These are phyloP conservation scores for Drosophila subquinaria DNA, from an alignment of 2,888 invertebrate genomes.

Conservation along the genomic window DNA sequence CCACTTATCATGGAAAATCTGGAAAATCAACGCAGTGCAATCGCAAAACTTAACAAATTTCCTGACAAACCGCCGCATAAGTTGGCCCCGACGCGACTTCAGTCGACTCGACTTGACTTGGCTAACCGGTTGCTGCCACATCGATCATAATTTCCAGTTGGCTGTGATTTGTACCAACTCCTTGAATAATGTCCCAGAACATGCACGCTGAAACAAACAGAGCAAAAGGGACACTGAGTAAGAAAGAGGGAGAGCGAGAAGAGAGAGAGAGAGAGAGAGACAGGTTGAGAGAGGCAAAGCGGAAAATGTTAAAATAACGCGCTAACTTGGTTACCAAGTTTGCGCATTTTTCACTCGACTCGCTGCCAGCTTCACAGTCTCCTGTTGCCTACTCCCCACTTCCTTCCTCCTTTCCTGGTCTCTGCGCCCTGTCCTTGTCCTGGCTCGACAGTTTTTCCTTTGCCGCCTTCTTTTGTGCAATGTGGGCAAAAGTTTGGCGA, in stretches of 20 bases:
- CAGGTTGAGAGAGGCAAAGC: conserved; percentile 59
- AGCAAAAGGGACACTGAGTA: conserved; percentile 13
- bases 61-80: conserved; percentile 66
- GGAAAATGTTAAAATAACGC: conserved; percentile 80
- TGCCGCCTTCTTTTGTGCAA: conserved; percentile 71
- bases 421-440: conserved; percentile 15
- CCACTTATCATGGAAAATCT: conserved; percentile 43
- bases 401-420: not conserved
- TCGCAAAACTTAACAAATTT: conserved; percentile 77
- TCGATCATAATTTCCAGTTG: conserved; percentile 78
- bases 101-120: conserved; percentile 9
- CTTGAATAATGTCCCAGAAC: conserved; percentile 58
- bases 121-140: conserved; percentile 58
- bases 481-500: conserved; percentile 76
- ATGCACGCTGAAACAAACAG: conserved; percentile 16
- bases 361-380: conserved; percentile 48
- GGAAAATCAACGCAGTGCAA: conserved; percentile 54
- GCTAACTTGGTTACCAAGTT: conserved; percentile 83
- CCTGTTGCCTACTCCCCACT: not conserved
- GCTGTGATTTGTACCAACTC: conserved; percentile 77
- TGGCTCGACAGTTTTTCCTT: conserved; percentile 48
- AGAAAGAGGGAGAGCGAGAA: not conserved
- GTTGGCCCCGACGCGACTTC: conserved; percentile 33
- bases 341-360: conserved; percentile 81
- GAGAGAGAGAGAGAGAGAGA: conserved; percentile 21